Evolutionary conservation across 2,113 vertebrate species (phyloP), one percentile per base, ranked within the genome.

Genomic region (Archilochus colubris): DNA sequence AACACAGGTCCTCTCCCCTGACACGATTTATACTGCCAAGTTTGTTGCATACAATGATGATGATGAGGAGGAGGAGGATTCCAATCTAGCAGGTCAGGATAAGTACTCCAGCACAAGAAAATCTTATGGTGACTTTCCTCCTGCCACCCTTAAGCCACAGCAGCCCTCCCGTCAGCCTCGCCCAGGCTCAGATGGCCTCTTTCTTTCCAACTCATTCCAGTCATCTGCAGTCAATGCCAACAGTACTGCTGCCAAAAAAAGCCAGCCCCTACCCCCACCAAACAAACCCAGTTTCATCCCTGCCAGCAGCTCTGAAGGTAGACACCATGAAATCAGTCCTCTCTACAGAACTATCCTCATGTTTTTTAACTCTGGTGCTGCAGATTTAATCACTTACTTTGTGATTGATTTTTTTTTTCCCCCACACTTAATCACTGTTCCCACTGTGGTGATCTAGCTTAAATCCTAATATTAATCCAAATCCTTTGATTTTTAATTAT

Each of bases 1-100:
- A 99, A 99, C 99, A 79, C 99, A 99, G 98, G 98, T 98, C 97
- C 97, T 98, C 97, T 99, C 99, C 97, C 99, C 99, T 77, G 99
- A 99, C 98, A 98, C 98, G 96, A 98, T 99, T 98, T 99, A 99
- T 98, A 99, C 99, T 97, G 99, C 99, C 99, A 99, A 98, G 98
- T 99, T 99, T 97, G 98, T 99, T 97, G 98, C 99, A 73, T 99
- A 99, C 98, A 97, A 98, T 97, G 99, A 99, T 96, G 99, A 99
- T 96, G 98, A 98, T 91, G 98, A 98, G 2, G 97, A 98, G 88
- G 97, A 98, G 96, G 97, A 97, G 94, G 97, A 97, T 96, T 97
- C 96, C 96, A 96, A 95, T 96, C 95, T 98, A 97, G 98, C 99
- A 99, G 99, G 99, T 99, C 99, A 99, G 99, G 98, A 98, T 97